phyloP scores from a whole-genome alignment of 2,888 invertebrate species.

The Drosophila eohydei region DNA sequence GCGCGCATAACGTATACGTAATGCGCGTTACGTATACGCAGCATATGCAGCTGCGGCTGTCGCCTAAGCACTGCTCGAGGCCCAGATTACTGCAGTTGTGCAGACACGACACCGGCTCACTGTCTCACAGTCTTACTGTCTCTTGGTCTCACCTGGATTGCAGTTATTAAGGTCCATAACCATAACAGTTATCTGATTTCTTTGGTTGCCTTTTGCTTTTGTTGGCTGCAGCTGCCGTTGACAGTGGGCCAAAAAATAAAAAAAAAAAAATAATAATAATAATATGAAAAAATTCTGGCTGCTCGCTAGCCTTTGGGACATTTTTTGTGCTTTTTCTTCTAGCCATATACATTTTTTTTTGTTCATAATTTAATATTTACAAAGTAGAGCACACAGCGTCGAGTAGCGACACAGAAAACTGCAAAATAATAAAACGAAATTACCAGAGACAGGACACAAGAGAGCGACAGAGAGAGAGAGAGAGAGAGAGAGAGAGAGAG shows the following conservation, averaged over 20 bases:
- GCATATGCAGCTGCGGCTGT: slow-evolving; percentile 51
- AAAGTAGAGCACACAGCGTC: slow-evolving; percentile 66
- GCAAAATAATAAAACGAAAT: slow-evolving; percentile 81
- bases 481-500: neutral
- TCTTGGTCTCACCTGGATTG: slow-evolving; percentile 52
- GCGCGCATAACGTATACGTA: slow-evolving; percentile 54
- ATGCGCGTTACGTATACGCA: slow-evolving; percentile 61
- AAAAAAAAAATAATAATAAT: neutral
- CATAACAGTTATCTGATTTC: slow-evolving; percentile 76
- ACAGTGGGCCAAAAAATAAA: slow-evolving; percentile 29
- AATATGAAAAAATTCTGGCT: slow-evolving; percentile 1
- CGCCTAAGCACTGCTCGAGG: slow-evolving; percentile 56
- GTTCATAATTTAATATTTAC: slow-evolving; percentile 80
- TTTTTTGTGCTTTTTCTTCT: slow-evolving; percentile 27
- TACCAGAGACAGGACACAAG: slow-evolving; percentile 62
- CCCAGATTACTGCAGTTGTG: slow-evolving; percentile 37
- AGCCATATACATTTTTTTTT: slow-evolving; percentile 19
- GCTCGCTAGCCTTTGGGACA: slow-evolving; percentile 49
- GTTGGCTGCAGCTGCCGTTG: slow-evolving; percentile 33
- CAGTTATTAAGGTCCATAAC: slow-evolving; percentile 77
- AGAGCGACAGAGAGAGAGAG: slow-evolving; percentile 8
- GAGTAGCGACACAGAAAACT: slow-evolving; percentile 61
- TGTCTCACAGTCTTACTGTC: neutral
- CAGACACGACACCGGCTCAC: slow-evolving; percentile 16
- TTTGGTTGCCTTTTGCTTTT: slow-evolving; percentile 31